Conservation (phyloP, 2,113 vertebrate genomes). For the Loxodonta africana region DNA sequence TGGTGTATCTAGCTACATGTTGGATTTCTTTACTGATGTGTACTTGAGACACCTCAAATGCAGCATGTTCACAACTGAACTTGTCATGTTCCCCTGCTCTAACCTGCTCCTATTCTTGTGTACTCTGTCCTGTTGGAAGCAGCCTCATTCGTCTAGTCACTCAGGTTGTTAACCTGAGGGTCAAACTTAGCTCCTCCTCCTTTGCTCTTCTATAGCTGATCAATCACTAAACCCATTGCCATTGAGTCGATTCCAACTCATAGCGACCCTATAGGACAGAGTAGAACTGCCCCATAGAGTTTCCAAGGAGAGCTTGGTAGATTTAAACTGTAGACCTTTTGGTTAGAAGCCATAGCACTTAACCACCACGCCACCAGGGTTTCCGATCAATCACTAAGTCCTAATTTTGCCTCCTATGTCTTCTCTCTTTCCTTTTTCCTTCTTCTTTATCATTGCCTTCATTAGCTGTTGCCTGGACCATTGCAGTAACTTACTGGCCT, state of each 20-base stretch:
- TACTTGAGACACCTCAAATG: neutral
- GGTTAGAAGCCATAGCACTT: too few species aligned
- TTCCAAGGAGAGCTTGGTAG: too few species aligned
- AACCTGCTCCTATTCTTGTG: neutral
- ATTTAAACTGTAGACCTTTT: too few species aligned
- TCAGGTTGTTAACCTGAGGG: neutral
- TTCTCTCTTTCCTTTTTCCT: neutral
- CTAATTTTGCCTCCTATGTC: neutral
- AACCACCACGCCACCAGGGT: too few species aligned
- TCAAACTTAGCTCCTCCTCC: neutral
- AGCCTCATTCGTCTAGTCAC: neutral
- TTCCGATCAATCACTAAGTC: neutral
- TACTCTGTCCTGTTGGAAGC: neutral
- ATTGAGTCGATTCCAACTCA: too few species aligned
- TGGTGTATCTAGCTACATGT: neutral
- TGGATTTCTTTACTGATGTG: neutral
- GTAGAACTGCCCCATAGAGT: too few species aligned
- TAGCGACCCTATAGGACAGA: too few species aligned
- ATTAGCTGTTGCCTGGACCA: neutral
- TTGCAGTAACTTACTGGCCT: neutral
- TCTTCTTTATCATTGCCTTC: neutral
- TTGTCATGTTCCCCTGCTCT: neutral
- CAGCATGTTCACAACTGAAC: neutral
- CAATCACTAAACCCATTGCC: neutral
- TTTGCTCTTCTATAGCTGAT: neutral